Conservation (phyloP, 2,888 invertebrate genomes). For the Lissonota sp. region DNA sequence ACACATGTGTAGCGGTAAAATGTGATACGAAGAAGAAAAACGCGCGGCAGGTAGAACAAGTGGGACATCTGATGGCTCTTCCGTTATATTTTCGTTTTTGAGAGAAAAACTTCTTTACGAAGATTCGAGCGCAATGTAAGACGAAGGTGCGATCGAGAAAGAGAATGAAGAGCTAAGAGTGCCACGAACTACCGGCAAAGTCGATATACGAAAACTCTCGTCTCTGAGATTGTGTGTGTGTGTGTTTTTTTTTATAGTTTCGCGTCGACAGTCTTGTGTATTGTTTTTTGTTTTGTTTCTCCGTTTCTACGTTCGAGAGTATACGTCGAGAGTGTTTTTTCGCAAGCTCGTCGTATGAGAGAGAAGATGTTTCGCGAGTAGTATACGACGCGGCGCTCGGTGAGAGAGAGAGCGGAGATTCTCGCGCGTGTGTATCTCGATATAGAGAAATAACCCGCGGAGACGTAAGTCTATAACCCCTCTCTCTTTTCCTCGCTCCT, state of each 20-base stretch:
- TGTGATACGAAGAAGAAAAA: constrained; percentile 13
- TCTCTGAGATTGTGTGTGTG: constrained; percentile 27
- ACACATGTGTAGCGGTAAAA: not conserved
- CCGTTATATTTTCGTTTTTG: constrained; percentile 65
- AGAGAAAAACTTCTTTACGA: constrained; percentile 51
- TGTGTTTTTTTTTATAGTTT: constrained; percentile 14
- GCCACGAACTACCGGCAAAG: constrained; percentile 41
- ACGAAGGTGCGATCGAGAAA: constrained; percentile 57
- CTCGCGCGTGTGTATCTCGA: not conserved
- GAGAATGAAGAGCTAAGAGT: constrained; percentile 33
- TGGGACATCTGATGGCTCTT: constrained; percentile 59
- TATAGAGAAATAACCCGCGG: constrained; percentile 14
- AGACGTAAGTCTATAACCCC: constrained; percentile 14
- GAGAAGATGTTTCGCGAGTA: constrained; percentile 14
- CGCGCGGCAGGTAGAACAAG: constrained; percentile 18
- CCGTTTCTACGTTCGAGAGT: constrained; percentile 30
- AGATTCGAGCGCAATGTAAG: constrained; percentile 65
- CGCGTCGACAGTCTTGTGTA: constrained; percentile 33
- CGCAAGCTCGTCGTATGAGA: not conserved
- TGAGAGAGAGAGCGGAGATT: constrained; percentile 2
- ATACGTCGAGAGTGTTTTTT: constrained; percentile 33
- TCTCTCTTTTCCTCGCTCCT: constrained; percentile 17
- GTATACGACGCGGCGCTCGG: not conserved
- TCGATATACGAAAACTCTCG: constrained; percentile 36
- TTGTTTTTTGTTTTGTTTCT: constrained; percentile 50